Evolutionary conservation across 2,113 vertebrate genomes (phyloP), one percentile per base, ranked within the genome.

Genomic region (Sceloporus tristichus): DNA sequence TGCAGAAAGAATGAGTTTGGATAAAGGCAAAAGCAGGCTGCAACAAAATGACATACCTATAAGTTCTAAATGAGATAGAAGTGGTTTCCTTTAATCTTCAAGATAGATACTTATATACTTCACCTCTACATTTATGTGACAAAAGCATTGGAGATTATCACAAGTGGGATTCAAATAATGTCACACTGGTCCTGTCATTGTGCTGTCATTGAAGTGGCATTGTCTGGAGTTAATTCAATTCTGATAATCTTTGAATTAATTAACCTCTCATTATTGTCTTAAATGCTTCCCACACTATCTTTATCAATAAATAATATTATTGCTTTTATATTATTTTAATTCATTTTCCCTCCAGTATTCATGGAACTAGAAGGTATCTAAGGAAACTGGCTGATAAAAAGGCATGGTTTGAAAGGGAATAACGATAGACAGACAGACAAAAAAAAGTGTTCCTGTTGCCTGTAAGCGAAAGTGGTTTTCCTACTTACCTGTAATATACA

Each of bases 21-120:
- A 90, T 56, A 76, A 93, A 90, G 85, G 74, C 77, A 4, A 78
- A 59, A 18, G 21, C 18, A 27, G 38, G 7, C 62, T 48, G 40
- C 11, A n/a, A 0, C 8, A 40, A 25, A 25, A 85, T 56, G 14
- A 14, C 23, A 40, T 14, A 71, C 23, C 19, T 27, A 79, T 59
- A 59, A 2, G 56, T 59, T 59, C 56, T 59, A 70, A 27, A 23
- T 70, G 25, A 7, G 21, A 27, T 9, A 70, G 5, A 25, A 70
- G 27, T 65, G 56, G 56, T 7, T 9, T 38, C 3, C 3, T 62
- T 34, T 14, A 59, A 1, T 14, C 59, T 27, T 59, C 10, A 9
- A 59, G 40, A 23, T 23, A 38, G 11, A 1, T 48, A 82, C 13
- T 5, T 82, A 59, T 59, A 7, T 10, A 19, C 38, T 82, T 79